Evolutionary conservation across 2,797 vertebrate species (phyloP), one percentile per base, ranked within the genome.

Genomic region (Muscicapa striata): DNA sequence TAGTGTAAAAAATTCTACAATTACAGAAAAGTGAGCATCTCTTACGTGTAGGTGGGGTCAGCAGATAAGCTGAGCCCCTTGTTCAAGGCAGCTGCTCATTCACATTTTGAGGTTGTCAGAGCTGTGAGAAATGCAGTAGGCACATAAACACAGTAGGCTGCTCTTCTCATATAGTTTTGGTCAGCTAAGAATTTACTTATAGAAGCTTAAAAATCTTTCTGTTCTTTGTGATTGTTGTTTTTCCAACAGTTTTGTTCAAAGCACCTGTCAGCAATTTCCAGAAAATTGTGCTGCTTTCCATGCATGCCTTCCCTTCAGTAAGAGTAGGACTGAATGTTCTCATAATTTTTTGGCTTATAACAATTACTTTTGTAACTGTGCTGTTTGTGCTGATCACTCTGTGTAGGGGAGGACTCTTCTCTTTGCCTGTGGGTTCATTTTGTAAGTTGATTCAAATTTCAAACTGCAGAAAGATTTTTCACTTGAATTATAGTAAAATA

Each of bases 221-320:
- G 10, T 51, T 79, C 8, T 62, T 76, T 52, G 62, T 80, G 64
- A 66, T n/a, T 43, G 59, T 49, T 82, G 41, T 59, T 91, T 92
- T 86, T 34, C 20, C n/a, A 78, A 15, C 45, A 81, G 38, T 93
- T 95, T 70, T 83, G 36, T 79, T 91, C 17, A 48, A 82, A 91
- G 48, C 20, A 69, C 51, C 64, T 62, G 13, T 51, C 22, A 81
- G 59, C 58, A 58, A 8, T 89, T 87, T 61, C 16, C 29, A 92
- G 81, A 36, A 81, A 73, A 52, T 15, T 57, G 17, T 57, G 20
- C 45, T 77, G 16, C 48, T 87, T 85, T 43, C 59, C 14, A 5
- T 49, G n/a, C 19, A 13, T 55, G 54, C 49, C 34, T 72, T 64
- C 43, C n/a, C 18, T 46, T 54, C 11, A 34, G 57, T 49, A 61